These are phyloP conservation scores for Ophiothrix spiculata DNA, from an alignment of 35 echinoderm and acorn worm genomes.

Conservation along the genomic window DNA sequence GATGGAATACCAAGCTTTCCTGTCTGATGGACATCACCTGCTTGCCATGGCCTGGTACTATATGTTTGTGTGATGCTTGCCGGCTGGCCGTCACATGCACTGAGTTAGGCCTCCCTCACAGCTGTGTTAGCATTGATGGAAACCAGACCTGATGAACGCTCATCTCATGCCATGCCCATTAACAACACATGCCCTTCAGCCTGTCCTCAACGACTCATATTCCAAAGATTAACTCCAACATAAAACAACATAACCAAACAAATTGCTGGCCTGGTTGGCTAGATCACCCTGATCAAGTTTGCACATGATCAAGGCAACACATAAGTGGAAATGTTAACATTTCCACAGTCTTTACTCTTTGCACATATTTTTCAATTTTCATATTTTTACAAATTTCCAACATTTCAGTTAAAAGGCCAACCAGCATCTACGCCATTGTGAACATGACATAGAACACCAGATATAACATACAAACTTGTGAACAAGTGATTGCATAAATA, in stretches of 20 bases:
- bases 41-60: neutral
- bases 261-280: neutral
- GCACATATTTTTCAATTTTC: neutral
- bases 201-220: neutral
- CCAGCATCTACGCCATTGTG: neutral
- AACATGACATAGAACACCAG: neutral
- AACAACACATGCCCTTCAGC: neutral
- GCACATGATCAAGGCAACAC: no score
- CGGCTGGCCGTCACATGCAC: neutral
- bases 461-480: no score
- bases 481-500: no score
- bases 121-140: no score
- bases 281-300: no score
- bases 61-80: neutral
- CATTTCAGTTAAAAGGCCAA: neutral
- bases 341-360: neutral
- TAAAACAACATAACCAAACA: neutral
- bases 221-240: neutral
- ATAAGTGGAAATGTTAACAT: no score
- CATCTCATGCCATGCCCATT: neutral
- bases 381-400: neutral
- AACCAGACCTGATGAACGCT: conserved; percentile 6
- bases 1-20: neutral
- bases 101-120: neutral
- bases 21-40: no score